Evolutionary conservation across 2,113 vertebrate genomes (phyloP).

Genomic region (Serinus canaria): DNA sequence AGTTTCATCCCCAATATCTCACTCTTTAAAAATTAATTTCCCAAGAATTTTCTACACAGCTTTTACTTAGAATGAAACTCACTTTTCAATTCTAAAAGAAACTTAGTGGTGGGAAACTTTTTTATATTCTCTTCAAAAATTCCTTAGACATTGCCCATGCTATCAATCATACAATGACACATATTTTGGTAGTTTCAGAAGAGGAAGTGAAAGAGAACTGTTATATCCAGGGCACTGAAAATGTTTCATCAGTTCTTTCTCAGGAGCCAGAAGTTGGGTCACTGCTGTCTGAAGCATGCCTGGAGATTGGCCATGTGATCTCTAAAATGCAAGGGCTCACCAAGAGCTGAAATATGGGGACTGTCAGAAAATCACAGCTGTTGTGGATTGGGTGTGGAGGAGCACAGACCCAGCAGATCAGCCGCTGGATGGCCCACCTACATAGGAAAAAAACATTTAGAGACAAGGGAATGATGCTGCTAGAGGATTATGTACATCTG

Average conservation of each 20-base stretch:
- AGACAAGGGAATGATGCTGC: not conserved
- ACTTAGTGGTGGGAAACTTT: not conserved
- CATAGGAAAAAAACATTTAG: fast-evolving
- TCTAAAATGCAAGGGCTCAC: not conserved
- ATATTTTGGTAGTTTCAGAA: not conserved
- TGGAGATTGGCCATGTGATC: not conserved
- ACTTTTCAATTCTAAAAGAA: not conserved
- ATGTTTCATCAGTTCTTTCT: not conserved
- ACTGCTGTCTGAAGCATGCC: not conserved
- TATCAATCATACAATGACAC: not conserved
- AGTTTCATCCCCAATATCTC: not conserved
- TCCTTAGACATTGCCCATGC: not conserved
- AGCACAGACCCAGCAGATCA: not conserved
- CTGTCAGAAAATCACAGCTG: not conserved
- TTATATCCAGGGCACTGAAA: too few relatives aligned
- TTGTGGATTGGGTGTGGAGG: not conserved
- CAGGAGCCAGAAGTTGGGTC: not conserved
- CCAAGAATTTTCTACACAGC: not conserved
- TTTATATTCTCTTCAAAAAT: not conserved
- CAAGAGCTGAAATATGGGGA: not conserved
- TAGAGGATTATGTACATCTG: not conserved
- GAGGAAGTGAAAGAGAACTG: not conserved
- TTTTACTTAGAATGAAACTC: not conserved
- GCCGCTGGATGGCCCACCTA: not conserved
- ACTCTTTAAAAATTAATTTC: not conserved